These are phyloP conservation scores for Lutjanus campechanus DNA, from an alignment of 2,797 vertebrate genomes.

Conservation along the genomic window DNA sequence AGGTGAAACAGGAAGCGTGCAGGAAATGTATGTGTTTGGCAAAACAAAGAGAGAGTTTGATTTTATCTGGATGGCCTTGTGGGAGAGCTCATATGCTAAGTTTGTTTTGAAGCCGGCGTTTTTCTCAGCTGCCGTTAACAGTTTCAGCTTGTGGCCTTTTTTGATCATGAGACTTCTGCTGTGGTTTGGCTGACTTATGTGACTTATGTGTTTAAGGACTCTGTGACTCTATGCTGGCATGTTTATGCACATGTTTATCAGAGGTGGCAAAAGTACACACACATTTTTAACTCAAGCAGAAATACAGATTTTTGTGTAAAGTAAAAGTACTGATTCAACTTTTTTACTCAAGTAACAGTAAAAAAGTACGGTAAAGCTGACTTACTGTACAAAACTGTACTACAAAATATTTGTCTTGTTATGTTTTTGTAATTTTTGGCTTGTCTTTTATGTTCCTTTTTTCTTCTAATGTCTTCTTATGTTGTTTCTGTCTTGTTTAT, in stretches of 20 bases:
- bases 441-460: too few relatives aligned
- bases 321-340: too few relatives aligned
- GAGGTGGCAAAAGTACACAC: too few relatives aligned
- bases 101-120: constrained; percentile 9
- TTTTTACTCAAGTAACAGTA: too few relatives aligned
- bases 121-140: not conserved
- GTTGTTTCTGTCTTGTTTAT: too few relatives aligned
- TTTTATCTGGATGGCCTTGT: constrained; percentile 28
- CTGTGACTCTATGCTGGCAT: not conserved
- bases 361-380: too few relatives aligned
- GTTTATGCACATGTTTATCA: constrained; percentile 24
- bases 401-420: too few relatives aligned
- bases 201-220: not conserved
- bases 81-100: constrained; percentile 16
- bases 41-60: constrained; percentile 56
- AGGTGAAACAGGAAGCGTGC: constrained; percentile 78
- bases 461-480: too few relatives aligned
- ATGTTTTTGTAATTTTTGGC: too few relatives aligned
- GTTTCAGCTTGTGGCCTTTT: constrained; percentile 16
- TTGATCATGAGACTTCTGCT: constrained; percentile 38
- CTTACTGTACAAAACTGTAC: too few relatives aligned
- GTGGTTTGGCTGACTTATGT: constrained; percentile 17
- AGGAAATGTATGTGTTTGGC: constrained; percentile 76
- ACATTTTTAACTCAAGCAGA: too few relatives aligned
- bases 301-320: too few relatives aligned